Evolutionary conservation across 2,113 vertebrate species (phyloP).

Genomic region (Oryzias woworae): DNA sequence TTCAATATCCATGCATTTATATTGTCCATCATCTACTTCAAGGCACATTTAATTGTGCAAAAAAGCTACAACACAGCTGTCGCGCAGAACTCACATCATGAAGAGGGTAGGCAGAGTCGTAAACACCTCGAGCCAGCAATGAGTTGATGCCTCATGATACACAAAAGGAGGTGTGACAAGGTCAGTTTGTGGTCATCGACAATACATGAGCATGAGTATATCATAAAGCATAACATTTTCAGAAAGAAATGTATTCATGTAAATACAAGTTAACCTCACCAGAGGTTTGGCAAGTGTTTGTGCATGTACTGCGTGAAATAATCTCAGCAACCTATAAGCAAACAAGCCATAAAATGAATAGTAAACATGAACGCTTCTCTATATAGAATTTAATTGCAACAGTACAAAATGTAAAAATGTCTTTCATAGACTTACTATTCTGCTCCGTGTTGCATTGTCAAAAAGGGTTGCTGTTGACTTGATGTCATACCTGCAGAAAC

Average conservation of each 20-base stretch:
- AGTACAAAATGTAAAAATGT: neutral
- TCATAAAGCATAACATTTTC: neutral
- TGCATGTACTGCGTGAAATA: slow-evolving; percentile 86
- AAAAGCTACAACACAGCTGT: neutral
- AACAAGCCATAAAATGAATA: slow-evolving; percentile 11
- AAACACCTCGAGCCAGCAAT: slow-evolving; percentile 90
- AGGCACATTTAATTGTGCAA: neutral
- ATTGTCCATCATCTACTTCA: no score
- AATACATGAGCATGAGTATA: neutral
- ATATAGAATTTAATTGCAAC: neutral
- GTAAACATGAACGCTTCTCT: neutral
- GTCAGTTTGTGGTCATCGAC: neutral
- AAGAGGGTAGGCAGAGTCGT: slow-evolving; percentile 92
- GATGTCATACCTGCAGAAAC: slow-evolving; percentile 86
- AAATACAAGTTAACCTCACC: slow-evolving; percentile 77
- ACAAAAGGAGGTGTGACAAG: slow-evolving; percentile 11
- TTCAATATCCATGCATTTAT: no score
- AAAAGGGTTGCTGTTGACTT: slow-evolving; percentile 91
- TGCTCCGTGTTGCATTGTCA: slow-evolving; percentile 90
- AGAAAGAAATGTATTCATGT: neutral
- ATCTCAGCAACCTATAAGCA: slow-evolving; percentile 89
- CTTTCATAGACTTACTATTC: slow-evolving; percentile 86
- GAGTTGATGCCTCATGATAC: slow-evolving; percentile 85
- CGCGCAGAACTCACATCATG: slow-evolving; percentile 86
- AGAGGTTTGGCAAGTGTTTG: slow-evolving; percentile 87